Evolutionary conservation across 2,797 vertebrate genomes (phyloP), one percentile per base, ranked within the genome.

Genomic region (Cryptoblepharus egeriae): DNA sequence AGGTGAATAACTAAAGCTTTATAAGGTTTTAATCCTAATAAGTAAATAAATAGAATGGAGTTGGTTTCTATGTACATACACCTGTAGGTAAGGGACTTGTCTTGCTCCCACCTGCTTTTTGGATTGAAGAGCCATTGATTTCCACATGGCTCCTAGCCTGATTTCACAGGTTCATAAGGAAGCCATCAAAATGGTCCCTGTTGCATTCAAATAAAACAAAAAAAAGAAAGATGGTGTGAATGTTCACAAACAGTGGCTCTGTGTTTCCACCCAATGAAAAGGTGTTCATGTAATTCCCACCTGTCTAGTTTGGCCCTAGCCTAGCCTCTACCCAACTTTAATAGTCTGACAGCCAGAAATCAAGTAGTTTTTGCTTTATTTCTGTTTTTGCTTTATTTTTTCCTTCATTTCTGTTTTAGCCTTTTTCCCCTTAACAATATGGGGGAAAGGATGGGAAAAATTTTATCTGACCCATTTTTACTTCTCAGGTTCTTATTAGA

Each of bases 311-410:
- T 37, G 26, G 30, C 49, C n/a, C 22, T 73, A 18, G 28, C 18
- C 12, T n/a, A n/a, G n/a, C n/a, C 39, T 28, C 28, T 10, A 55
- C 8, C 57, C 45, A 61, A 49, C 57, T 30, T 70, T 57, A 71
- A 78, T 20, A 78, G 49, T 26, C 45, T 58, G 68, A 71, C 57
- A 32, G 67, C 30, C 39, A 79, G 67, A 79, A 79, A 70, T 60
- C 37, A 79, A 71, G 37, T 67, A 49, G 67, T 70, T 35, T 22
- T 16, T 35, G 26, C 37, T 37, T 8, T n/a, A n/a, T n/a, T n/a
- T n/a, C n/a, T n/a, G n/a, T n/a, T n/a, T n/a, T n/a, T n/a, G n/a
- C n/a, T n/a, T n/a, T n/a, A n/a, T n/a, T n/a, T n/a, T n/a, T n/a
- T n/a, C n/a, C n/a, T n/a, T n/a, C n/a, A n/a, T n/a, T n/a, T n/a